Evolutionary conservation across 2,113 vertebrate species (phyloP), one percentile per base, ranked within the genome.

Genomic region (Tachuris rubrigastra): DNA sequence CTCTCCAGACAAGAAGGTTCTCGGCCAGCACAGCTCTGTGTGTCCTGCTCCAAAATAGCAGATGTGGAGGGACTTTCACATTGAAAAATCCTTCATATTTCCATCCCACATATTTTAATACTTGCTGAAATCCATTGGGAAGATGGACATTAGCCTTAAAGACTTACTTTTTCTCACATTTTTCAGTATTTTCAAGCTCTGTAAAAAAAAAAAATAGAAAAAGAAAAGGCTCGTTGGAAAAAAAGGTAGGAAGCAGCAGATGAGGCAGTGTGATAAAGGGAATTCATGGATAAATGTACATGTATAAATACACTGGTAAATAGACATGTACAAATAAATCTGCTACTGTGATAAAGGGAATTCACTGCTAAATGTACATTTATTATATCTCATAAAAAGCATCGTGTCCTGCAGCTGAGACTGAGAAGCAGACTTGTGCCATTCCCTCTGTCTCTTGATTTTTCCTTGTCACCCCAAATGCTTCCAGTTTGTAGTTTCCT

Each of bases 111-210:
- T 27, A 39, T 60, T 53, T 47, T 50, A 33, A 21, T 37, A 59
- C 7, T 24, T 47, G 81, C 24, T 50, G 44, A 81, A 93, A 81
- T 53, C 12, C 18, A 4, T 22, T 59, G 19, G 21, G 49, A 75
- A 85, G 39, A 25, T 63, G 79, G 30, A 52, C 33, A 5, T 41
- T 44, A 28, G 13, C 27, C 75, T 62, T 66, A 25, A 44, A 95
- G 44, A 98, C 98, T 98, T 98, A 98, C 98, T 96, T 59, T 98
- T 98, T 95, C 60, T 98, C 96, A 98, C n/a, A 12, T 97, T 98
- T 95, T 97, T 97, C 78, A 98, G 5, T 95, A 98, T 97, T 96
- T 98, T 98, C 96, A 98, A 86, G 93, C 98, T 98, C 98, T 98
- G 94, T n/a, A 87, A 87, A 92, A 12, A 53, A 42, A 91, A 44